These are phyloP conservation scores for Dynastes grantii DNA, from an alignment of 2,888 invertebrate genomes.

Conservation along the genomic window DNA sequence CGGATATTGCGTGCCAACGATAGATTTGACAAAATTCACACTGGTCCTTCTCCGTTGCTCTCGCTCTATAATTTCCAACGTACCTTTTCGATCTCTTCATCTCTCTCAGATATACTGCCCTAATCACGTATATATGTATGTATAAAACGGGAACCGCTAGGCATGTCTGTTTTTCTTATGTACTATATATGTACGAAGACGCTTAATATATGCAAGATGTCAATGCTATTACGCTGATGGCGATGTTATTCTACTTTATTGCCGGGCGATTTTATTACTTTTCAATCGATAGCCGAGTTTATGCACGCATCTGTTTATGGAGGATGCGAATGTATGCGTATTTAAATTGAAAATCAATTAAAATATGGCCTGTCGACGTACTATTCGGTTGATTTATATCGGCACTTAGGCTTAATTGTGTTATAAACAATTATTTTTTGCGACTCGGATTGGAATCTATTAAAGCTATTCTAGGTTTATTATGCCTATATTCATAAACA, in stretches of 20 bases:
- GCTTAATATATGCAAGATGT: slow-evolving; percentile 31
- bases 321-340: slow-evolving; percentile 15
- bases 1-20: slow-evolving; percentile 67
- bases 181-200: slow-evolving; percentile 2
- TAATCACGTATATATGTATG: background rate
- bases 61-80: background rate
- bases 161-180: background rate
- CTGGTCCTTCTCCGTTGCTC: slow-evolving; percentile 52
- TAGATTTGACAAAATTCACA: slow-evolving; percentile 67
- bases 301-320: slow-evolving; percentile 32
- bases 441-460: background rate
- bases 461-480: background rate
- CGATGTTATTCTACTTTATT: slow-evolving; percentile 45
- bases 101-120: background rate
- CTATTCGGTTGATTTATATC: slow-evolving; percentile 27
- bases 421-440: slow-evolving; percentile 38
- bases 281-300: slow-evolving; percentile 34
- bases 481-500: background rate
- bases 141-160: slow-evolving; percentile 5
- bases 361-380: slow-evolving; percentile 41
- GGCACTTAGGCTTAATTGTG: slow-evolving; percentile 37
- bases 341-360: slow-evolving; percentile 47
- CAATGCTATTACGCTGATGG: slow-evolving; percentile 35
- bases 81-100: background rate
- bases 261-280: slow-evolving; percentile 45